Conservation (phyloP, 2,888 invertebrate species). For the Heterodera filipjevi region DNA sequence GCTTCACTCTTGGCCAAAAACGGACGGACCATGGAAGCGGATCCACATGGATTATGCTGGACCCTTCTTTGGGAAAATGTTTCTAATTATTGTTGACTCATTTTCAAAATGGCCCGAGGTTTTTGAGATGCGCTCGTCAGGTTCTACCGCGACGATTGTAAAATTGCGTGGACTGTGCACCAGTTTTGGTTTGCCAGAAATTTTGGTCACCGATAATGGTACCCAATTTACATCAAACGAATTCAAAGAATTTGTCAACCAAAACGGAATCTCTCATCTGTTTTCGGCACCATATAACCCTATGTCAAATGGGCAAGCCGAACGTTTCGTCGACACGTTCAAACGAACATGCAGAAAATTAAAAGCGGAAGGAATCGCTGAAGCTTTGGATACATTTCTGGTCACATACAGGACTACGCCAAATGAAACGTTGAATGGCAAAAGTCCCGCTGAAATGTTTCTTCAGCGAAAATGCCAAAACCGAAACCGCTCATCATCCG, state of each 20-base stretch:
- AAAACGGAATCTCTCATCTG: too few species aligned
- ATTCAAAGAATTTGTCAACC: too few species aligned
- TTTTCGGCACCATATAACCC: too few species aligned
- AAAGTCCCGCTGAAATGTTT: slow-evolving; percentile 24
- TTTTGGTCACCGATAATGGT: slow-evolving; percentile 28
- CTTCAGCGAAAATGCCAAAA: slow-evolving; percentile 21
- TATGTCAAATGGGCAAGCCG: too few species aligned
- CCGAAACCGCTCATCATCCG: too few species aligned
- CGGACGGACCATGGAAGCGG: slow-evolving; percentile 63
- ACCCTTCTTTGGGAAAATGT: slow-evolving; percentile 59
- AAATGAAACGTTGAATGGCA: slow-evolving; percentile 6
- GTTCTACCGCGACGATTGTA: background rate
- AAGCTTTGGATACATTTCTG: slow-evolving; percentile 4
- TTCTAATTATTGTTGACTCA: slow-evolving; percentile 45
- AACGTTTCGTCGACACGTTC: too few species aligned
- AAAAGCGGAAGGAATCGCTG: background rate
- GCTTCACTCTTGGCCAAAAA: slow-evolving; percentile 56
- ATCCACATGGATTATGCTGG: slow-evolving; percentile 68
- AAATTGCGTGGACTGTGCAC: slow-evolving; percentile 5
- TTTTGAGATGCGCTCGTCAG: background rate
- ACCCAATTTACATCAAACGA: slow-evolving; percentile 22
- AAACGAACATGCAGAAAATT: slow-evolving; percentile 9
- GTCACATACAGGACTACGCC: slow-evolving; percentile 19
- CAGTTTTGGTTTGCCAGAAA: slow-evolving; percentile 12
- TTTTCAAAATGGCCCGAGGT: slow-evolving; percentile 25